These are phyloP conservation scores for Botrylloides violaceus DNA, from an alignment of 23 tunicate species.

Conservation along the genomic window DNA sequence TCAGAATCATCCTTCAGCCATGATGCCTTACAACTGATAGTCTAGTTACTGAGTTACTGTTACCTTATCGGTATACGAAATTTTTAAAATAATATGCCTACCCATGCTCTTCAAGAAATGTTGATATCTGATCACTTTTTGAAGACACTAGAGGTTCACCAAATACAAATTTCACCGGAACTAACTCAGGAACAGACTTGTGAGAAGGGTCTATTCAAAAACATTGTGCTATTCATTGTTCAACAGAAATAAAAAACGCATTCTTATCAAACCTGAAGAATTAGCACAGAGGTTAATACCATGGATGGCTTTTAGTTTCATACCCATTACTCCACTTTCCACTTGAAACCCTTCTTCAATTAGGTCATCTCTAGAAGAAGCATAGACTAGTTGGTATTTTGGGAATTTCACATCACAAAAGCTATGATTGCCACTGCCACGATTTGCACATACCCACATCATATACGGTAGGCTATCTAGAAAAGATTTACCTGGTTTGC, in stretches of 20 bases:
- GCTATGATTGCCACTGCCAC: too few relatives aligned
- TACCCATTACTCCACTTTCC: slow-evolving; percentile 18
- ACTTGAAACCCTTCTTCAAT: slow-evolving; percentile 11
- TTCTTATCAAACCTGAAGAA: not conserved
- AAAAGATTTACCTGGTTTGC: too few relatives aligned
- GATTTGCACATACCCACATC: too few relatives aligned
- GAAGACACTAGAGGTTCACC: slow-evolving; percentile 9
- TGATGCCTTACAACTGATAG: too few relatives aligned
- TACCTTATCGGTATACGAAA: too few relatives aligned
- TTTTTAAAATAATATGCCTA: too few relatives aligned
- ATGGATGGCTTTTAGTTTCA: slow-evolving; percentile 18
- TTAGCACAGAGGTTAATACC: slow-evolving; percentile 1
- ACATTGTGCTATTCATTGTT: not conserved
- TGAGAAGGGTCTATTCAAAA: not conserved
- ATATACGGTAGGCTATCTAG: too few relatives aligned
- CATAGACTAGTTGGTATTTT: too few relatives aligned
- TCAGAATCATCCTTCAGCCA: too few relatives aligned
- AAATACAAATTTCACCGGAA: slow-evolving; percentile 15
- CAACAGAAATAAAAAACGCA: not conserved
- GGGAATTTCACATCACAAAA: too few relatives aligned
- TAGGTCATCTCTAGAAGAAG: slow-evolving; percentile 4
- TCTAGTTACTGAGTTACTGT: too few relatives aligned
- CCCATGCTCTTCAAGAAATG: slow-evolving; percentile 11
- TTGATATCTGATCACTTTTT: slow-evolving; percentile 18
- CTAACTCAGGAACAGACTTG: not conserved